phyloP scores from a whole-genome alignment of 1,140 invertebrate genomes.

The Ephestia elutella region DNA sequence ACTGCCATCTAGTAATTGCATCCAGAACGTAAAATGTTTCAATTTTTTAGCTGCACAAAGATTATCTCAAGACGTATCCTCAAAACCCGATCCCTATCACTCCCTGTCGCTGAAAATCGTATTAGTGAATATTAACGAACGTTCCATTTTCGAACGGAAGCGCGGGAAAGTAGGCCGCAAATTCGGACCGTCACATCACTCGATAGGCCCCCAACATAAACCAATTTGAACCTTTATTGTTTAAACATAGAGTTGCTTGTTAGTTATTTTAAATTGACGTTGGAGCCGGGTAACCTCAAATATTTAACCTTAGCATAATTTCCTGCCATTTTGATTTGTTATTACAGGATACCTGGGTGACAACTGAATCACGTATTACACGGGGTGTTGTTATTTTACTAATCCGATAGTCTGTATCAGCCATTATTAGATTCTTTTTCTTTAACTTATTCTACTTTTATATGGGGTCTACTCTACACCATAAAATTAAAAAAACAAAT shows the following conservation, averaged over 20 bases:
- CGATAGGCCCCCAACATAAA: conserved; percentile 20
- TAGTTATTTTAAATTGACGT: neutral
- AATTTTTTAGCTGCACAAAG: neutral
- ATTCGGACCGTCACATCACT: conserved; percentile 21
- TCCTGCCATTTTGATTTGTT: conserved; percentile 6
- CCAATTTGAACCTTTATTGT: conserved; percentile 9
- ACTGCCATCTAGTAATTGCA: too few species aligned
- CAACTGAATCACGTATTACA: neutral
- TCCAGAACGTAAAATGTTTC: too few species aligned
- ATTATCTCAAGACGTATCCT: conserved; percentile 14
- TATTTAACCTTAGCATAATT: conserved; percentile 17
- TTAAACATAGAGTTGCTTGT: conserved; percentile 12
- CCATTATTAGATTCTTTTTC: too few species aligned
- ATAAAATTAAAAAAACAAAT: too few species aligned
- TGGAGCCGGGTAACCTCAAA: conserved; percentile 10
- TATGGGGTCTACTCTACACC: too few species aligned
- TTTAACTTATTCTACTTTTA: too few species aligned
- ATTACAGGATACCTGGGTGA: neutral
- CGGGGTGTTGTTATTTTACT: too few species aligned
- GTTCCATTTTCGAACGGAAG: conserved; percentile 50
- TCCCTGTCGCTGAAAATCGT: conserved; percentile 41
- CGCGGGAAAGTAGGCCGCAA: conserved; percentile 51
- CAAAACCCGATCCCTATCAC: neutral
- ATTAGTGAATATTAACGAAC: conserved; percentile 48
- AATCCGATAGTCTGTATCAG: too few species aligned